Evolutionary conservation across 1,140 invertebrate species (phyloP).

Genomic region (Conus ventricosus): DNA sequence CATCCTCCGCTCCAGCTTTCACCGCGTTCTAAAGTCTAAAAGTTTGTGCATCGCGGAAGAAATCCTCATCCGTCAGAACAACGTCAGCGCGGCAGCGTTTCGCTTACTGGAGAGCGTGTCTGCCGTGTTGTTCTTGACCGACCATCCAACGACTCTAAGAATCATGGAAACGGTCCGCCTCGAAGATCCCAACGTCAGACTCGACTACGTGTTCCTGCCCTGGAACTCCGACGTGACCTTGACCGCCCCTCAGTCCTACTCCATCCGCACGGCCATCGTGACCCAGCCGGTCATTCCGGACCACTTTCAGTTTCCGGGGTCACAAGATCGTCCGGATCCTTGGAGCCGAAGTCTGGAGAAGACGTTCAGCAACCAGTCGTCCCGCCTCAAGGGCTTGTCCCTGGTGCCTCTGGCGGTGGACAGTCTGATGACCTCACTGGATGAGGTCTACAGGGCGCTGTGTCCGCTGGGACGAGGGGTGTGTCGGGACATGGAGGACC

Average conservation of each 20-base stretch:
- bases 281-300: neutral
- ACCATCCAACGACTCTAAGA: neutral
- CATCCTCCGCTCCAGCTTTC: neutral
- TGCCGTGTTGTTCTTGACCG: slow-evolving; percentile 9
- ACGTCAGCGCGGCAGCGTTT: neutral
- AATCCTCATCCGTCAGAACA: neutral
- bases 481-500: slow-evolving; percentile 37
- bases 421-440: slow-evolving; percentile 17
- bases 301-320: neutral
- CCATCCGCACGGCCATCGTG: neutral
- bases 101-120: neutral
- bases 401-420: slow-evolving; percentile 38
- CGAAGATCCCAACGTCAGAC: neutral
- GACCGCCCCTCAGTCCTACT: neutral
- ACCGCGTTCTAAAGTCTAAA: neutral
- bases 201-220: slow-evolving; percentile 22
- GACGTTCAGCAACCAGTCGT: slow-evolving; percentile 6
- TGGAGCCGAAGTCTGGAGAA: neutral
- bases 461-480: slow-evolving; percentile 41
- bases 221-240: slow-evolving; percentile 9
- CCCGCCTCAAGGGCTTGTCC: neutral
- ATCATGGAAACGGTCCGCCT: neutral
- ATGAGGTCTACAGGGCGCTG: slow-evolving; percentile 37
- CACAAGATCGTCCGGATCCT: neutral
- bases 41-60: slow-evolving; percentile 2